Conservation (phyloP, 2,888 invertebrate species). For the Drosophila monieri region DNA sequence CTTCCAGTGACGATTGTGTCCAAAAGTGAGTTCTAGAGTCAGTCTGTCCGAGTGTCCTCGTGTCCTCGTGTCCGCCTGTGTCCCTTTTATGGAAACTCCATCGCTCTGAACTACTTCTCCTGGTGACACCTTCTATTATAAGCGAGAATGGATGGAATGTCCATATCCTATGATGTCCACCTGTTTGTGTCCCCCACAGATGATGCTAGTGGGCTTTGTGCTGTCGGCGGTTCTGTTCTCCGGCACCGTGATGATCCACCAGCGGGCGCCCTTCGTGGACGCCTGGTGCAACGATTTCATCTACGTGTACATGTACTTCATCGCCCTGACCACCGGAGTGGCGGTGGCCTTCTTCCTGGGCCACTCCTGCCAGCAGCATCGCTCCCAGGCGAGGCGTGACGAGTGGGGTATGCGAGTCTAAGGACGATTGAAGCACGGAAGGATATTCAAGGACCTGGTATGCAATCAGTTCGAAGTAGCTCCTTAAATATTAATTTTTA, state of each 20-base stretch:
- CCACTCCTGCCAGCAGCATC: constrained; percentile 39
- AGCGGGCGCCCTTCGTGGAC: constrained; percentile 47
- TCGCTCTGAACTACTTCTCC: too few species aligned
- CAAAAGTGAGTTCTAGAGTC: too few species aligned
- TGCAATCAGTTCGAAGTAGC: too few species aligned
- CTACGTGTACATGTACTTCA: constrained; percentile 51
- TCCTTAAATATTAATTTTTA: too few species aligned
- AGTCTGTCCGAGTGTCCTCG: too few species aligned
- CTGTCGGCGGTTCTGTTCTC: constrained; percentile 45
- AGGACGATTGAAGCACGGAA: not conserved
- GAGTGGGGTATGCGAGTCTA: not conserved
- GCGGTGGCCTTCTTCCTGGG: constrained; percentile 50
- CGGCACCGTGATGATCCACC: constrained; percentile 44
- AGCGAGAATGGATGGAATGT: too few species aligned
- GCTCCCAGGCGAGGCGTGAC: not conserved
- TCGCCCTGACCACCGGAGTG: constrained; percentile 47
- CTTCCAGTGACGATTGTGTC: too few species aligned
- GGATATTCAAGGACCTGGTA: not conserved
- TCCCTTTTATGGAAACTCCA: too few species aligned
- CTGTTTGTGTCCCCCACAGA: constrained; percentile 19
- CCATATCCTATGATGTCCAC: too few species aligned
- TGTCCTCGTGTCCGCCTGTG: too few species aligned
- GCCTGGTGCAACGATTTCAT: constrained; percentile 53
- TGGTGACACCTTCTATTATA: too few species aligned
- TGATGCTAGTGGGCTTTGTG: constrained; percentile 54